Evolutionary conservation across 2,797 vertebrate species (phyloP).

Genomic region (Borostomias antarcticus): DNA sequence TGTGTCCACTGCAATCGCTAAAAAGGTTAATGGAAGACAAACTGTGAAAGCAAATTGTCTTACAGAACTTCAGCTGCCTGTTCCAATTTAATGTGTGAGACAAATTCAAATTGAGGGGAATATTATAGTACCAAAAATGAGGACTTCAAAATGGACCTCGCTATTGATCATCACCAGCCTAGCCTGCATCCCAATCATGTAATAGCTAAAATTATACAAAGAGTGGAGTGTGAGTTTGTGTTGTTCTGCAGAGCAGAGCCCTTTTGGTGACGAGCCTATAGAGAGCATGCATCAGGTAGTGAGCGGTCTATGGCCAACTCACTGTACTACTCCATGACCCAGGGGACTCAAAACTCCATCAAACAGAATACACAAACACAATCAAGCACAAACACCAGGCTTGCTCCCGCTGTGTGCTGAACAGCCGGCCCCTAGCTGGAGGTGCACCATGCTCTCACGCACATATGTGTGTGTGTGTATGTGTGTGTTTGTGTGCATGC

Average conservation of each 20-base stretch:
- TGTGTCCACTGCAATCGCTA: constrained; percentile 54
- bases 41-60: constrained; percentile 52
- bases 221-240: background rate
- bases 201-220: background rate
- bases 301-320: constrained; percentile 46
- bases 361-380: constrained; percentile 63
- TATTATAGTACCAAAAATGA: background rate
- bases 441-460: constrained; percentile 28
- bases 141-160: background rate
- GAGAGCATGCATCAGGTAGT: constrained; percentile 42
- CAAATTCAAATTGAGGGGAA: background rate
- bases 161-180: background rate
- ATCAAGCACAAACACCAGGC: constrained; percentile 42
- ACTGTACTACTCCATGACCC: constrained; percentile 45
- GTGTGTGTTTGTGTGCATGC: background rate
- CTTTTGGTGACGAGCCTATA: constrained; percentile 23
- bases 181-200: background rate
- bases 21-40: constrained; percentile 69
- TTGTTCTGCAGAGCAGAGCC: constrained; percentile 20
- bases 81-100: constrained; percentile 21
- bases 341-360: constrained; percentile 59
- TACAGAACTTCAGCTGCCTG: constrained; percentile 46
- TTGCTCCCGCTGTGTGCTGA: constrained; percentile 45
- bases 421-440: constrained; percentile 35
- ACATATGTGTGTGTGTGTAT: constrained; percentile 29